Evolutionary conservation across 2,113 vertebrate species (phyloP).

Genomic region (Caracal caracal): DNA sequence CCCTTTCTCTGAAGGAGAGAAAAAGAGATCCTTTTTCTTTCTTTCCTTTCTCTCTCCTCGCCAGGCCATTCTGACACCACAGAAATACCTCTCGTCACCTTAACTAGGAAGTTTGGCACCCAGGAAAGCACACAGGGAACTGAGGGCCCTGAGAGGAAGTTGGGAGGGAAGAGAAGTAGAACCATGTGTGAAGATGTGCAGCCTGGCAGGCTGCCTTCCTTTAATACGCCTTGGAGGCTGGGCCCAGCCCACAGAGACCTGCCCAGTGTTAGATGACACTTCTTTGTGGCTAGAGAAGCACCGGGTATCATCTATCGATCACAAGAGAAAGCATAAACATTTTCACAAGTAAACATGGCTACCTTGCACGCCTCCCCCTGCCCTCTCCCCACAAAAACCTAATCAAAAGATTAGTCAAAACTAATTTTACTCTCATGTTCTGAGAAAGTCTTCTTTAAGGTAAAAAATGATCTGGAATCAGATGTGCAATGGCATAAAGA

Average conservation of each 20-base stretch:
- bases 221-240: not conserved
- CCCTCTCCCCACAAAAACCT: not conserved
- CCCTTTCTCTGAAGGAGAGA: not conserved
- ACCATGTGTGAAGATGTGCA: not conserved
- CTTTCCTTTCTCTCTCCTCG: not conserved
- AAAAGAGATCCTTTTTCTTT: not conserved
- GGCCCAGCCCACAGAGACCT: rapidly evolving
- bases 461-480: not conserved
- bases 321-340: not conserved
- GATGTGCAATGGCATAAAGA: not conserved
- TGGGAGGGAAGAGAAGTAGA: not conserved
- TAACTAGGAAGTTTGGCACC: not conserved
- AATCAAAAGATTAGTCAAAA: not conserved
- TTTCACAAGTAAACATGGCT: not conserved
- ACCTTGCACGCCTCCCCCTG: not conserved
- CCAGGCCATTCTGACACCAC: not conserved
- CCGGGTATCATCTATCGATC: not conserved
- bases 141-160: rapidly evolving
- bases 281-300: not conserved
- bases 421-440: not conserved
- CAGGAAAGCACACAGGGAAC: not conserved
- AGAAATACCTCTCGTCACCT: not conserved
- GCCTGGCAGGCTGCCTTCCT: not conserved
- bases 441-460: not conserved
- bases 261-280: rapidly evolving